phyloP scores from a whole-genome alignment of 2,113 vertebrate genomes.

The Fulica atra region DNA sequence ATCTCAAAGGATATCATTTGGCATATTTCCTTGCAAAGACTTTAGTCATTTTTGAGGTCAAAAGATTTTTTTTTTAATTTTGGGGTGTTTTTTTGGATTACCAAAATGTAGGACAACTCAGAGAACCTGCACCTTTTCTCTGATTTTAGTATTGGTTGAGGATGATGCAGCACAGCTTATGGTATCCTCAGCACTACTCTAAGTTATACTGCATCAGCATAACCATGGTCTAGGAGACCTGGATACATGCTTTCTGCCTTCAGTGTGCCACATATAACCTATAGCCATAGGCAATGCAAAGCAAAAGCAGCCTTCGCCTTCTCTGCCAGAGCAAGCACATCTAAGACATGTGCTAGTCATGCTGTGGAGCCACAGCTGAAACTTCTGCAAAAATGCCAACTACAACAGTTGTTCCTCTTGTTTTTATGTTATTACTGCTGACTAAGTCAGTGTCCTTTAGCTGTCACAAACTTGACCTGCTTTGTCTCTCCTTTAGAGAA shows the following conservation, averaged over 20 bases:
- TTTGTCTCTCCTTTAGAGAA: neutral
- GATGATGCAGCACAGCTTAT: neutral
- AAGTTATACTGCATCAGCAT: neutral
- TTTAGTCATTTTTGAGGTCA: neutral
- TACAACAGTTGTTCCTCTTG: neutral
- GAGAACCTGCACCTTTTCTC: neutral
- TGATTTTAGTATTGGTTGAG: neutral
- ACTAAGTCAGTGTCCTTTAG: neutral
- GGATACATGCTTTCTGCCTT: fast-evolving
- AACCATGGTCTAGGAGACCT: fast-evolving
- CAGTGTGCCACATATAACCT: fast-evolving
- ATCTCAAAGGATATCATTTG: neutral
- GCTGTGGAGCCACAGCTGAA: neutral
- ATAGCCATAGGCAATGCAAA: neutral
- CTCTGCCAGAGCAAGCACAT: neutral
- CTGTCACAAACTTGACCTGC: neutral
- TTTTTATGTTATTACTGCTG: neutral
- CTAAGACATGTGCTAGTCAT: neutral
- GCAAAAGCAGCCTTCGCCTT: neutral
- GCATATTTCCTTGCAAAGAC: neutral
- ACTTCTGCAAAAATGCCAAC: neutral
- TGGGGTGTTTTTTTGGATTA: neutral
- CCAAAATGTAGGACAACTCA: neutral
- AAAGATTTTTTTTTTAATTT: neutral
- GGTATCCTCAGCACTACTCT: neutral